phyloP scores from a whole-genome alignment of 2,797 vertebrate genomes.

The Eupleurogrammus muticus region DNA sequence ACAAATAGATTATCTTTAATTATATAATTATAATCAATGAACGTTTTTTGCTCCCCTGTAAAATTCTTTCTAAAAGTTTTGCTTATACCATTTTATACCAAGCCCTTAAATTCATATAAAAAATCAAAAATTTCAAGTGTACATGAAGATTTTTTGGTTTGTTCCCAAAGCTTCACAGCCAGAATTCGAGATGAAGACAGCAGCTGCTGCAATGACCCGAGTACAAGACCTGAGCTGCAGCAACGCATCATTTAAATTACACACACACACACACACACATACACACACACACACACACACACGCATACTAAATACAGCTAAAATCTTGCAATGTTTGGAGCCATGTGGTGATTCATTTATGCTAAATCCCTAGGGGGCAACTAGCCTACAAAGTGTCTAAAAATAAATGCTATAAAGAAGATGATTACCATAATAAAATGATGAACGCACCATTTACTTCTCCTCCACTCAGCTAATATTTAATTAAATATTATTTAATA shows the following conservation, averaged over 20 bases:
- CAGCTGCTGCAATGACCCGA: constrained; percentile 33
- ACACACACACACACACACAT: no score
- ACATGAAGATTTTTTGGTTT: constrained; percentile 15
- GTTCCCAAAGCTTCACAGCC: constrained; percentile 18
- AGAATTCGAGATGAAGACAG: constrained; percentile 29
- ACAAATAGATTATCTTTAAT: background rate
- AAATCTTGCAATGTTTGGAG: constrained; percentile 16
- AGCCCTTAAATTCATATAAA: background rate
- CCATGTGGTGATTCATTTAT: constrained; percentile 7
- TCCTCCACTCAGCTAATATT: background rate
- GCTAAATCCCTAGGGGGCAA: background rate
- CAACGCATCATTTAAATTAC: no score
- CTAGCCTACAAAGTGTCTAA: background rate
- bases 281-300: background rate
- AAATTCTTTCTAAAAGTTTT: background rate
- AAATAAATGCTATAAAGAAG: constrained; percentile 5
- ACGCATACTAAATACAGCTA: background rate
- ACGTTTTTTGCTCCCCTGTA: no score
- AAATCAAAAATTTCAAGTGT: constrained; percentile 16
- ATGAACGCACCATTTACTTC: background rate
- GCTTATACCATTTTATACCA: background rate
- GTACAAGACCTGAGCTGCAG: background rate
- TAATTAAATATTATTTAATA: no score
- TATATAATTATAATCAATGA: no score
- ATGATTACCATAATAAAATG: background rate